Conservation (phyloP, 2,888 invertebrate genomes). For the Mystacides longicornis region DNA sequence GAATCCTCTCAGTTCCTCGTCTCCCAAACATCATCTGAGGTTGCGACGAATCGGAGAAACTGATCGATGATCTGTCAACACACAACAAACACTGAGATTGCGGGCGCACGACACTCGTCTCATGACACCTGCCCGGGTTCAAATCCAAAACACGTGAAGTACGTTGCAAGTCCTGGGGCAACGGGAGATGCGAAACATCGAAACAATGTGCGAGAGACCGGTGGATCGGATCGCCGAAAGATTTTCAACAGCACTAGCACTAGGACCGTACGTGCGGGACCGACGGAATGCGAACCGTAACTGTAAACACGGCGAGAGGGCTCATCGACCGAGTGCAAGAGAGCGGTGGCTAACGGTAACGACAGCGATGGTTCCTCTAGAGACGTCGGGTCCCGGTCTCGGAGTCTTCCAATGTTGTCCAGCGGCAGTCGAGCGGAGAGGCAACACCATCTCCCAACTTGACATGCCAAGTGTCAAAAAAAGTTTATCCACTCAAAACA, state of each 20-base stretch:
- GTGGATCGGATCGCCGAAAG: neutral
- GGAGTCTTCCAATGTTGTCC: conserved; percentile 29
- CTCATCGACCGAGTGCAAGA: conserved; percentile 29
- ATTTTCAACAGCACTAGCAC: neutral
- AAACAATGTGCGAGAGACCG: neutral
- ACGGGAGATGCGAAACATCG: conserved; percentile 1
- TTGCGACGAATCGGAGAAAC: no score
- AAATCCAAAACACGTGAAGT: neutral
- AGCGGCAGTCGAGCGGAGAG: neutral
- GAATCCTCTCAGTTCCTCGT: no score
- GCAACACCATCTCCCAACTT: no score
- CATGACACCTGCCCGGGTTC: conserved; percentile 11
- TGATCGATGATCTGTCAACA: no score
- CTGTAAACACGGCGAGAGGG: conserved; percentile 21
- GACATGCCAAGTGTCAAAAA: neutral
- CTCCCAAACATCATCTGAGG: no score
- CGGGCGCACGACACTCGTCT: neutral
- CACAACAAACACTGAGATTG: neutral
- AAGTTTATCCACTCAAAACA: neutral
- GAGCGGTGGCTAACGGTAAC: conserved; percentile 38
- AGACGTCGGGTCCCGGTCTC: neutral
- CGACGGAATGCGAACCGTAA: conserved; percentile 27
- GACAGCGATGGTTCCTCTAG: conserved; percentile 36
- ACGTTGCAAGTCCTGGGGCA: neutral
- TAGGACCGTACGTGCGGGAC: conserved; percentile 30